A percentile compares a stretch with the other conserved stretches of the same genome.
These are phyloP conservation scores for Anthopleura xanthogrammica DNA, from an alignment of 92 coral and sea anemone species.

Conservation along the genomic window DNA sequence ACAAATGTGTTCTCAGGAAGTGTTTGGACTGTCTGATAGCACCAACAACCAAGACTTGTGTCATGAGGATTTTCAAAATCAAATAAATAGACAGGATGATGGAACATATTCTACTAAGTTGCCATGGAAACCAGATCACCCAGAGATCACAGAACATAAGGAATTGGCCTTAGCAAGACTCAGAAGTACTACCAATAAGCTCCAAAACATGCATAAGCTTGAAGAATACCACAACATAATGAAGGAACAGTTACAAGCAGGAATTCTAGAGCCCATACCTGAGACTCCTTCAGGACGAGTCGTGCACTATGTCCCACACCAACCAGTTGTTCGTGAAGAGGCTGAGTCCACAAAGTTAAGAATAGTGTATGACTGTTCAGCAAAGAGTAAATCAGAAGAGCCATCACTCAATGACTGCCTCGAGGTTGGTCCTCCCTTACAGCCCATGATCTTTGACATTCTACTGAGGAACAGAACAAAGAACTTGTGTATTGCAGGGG, in stretches of 20 bases:
- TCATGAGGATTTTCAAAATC: conserved; percentile 51
- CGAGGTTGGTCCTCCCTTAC: conserved; percentile 48
- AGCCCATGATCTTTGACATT: conserved; percentile 49
- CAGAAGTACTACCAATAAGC: conserved; percentile 40
- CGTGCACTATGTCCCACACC: too few species aligned
- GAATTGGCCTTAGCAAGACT: conserved; percentile 52
- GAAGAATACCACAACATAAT: too few species aligned
- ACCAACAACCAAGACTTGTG: conserved; percentile 4
- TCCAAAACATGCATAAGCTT: conserved; percentile 39
- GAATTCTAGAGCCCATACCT: too few species aligned
- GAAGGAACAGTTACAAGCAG: too few species aligned
- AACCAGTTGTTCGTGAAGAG: conserved; percentile 48
- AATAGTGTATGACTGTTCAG: conserved; percentile 63
- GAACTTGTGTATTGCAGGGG: conserved; percentile 37
- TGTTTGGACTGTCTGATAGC: conserved; percentile 53
- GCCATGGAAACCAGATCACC: conserved; percentile 68
- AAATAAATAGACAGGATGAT: conserved; percentile 41
- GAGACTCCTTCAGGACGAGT: too few species aligned
- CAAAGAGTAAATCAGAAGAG: conserved; percentile 24
- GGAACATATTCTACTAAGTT: conserved; percentile 52
- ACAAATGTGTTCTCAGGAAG: conserved; percentile 66
- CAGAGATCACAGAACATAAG: conserved; percentile 47
- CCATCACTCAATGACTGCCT: conserved; percentile 58
- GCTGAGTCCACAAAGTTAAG: conserved; percentile 54
- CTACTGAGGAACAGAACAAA: conserved; percentile 43